Base-by-base conservation (phyloP, 2,888 invertebrate genomes). In the Beris chalybata region DNA sequence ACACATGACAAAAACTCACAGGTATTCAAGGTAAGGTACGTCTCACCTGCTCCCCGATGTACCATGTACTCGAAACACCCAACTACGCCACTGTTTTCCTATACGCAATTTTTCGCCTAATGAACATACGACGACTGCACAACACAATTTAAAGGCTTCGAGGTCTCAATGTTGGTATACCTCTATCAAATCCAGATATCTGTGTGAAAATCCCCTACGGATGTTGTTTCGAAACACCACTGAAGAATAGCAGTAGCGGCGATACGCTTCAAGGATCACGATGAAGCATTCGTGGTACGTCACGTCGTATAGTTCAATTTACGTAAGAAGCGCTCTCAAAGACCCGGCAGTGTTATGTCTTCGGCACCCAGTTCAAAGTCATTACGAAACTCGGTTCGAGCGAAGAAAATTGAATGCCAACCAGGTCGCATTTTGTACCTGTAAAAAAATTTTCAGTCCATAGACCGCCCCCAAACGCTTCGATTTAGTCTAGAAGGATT, bases 181-280 rank as follows among this genome's bases (percentile, higher is more conserved):
- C 9, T 38, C 38, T 7, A 38, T 5, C 38, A 5, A 38, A 5
- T 38, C 38, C 38, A 9, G 38, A 3, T 7, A 38, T 38, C 7
- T 11, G 9, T 61, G 43, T 52, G 43, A 38, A 61, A 52, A 7
- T 7, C 45, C 47, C 45, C 58, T 52, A 38, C 50, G 38, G 52
- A 61, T 61, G 59, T 50, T 9, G 52, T 61, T 61, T 38, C 32
- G 43, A 61, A 61, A 61, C 55, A 31, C 56, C 22, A 22, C 22
- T 22, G 22, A 22, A 22, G 22, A 22, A 22, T 22, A 22, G 22
- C 61, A 47, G 65, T 58, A 13, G 43, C 47, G 52, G 22, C 45
- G 65, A 65, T 48, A 66, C 68, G 68, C 68, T 66, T 63, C 65
- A 58, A 68, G 68, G 68, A 64, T 61, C 61, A 61, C 38, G 61